Conservation (phyloP, 2,113 vertebrate genomes). For the Fulmarus glacialis region DNA sequence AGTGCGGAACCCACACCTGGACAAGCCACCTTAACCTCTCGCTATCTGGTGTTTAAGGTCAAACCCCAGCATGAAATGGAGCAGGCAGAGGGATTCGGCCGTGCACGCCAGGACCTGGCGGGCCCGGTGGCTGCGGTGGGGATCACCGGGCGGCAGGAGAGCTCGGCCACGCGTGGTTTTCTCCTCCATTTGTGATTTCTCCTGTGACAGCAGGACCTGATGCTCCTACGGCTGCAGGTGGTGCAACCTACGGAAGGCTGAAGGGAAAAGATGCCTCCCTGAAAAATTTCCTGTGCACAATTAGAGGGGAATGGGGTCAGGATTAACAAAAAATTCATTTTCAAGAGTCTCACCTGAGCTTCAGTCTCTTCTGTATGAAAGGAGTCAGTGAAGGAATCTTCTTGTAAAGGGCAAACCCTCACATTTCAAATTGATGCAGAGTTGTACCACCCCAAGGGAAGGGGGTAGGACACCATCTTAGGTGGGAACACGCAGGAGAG, state of each 20-base stretch:
- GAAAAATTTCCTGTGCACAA: background rate
- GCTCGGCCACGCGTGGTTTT: fast-evolving
- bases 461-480: background rate
- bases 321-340: background rate
- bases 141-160: background rate
- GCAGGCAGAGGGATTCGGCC: background rate
- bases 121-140: background rate
- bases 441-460: background rate
- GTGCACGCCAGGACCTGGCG: background rate
- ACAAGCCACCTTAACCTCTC: background rate
- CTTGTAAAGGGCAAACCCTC: background rate
- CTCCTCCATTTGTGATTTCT: background rate
- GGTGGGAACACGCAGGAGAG: background rate
- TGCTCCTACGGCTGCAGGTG: background rate
- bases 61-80: background rate
- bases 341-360: background rate
- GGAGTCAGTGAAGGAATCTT: background rate
- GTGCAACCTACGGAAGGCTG: background rate
- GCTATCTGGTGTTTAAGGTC: background rate
- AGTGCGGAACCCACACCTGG: fast-evolving
- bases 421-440: background rate
- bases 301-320: background rate
- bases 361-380: background rate
- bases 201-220: background rate
- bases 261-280: background rate